These are phyloP conservation scores for Drosophila nannoptera DNA, from an alignment of 1,140 invertebrate species.

Conservation along the genomic window DNA sequence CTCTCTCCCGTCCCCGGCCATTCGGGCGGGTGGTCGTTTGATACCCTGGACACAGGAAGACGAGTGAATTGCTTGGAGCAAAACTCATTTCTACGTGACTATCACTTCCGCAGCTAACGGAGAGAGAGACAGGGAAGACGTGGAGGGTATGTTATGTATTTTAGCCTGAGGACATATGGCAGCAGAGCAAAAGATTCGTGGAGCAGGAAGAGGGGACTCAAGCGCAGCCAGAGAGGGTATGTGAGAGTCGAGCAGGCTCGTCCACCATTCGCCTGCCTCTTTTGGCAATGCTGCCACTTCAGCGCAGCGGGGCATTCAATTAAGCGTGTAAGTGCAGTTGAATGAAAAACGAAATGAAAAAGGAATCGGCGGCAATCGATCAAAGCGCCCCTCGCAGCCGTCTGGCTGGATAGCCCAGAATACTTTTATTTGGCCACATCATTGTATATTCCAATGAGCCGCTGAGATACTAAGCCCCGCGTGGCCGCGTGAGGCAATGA, in stretches of 20 bases:
- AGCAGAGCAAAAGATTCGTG: too few relatives aligned
- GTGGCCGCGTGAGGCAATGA: slow-evolving; percentile 12
- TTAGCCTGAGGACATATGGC: too few relatives aligned
- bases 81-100: too few relatives aligned
- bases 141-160: too few relatives aligned
- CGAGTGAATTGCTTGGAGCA: neutral
- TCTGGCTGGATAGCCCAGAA: slow-evolving; percentile 3
- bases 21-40: too few relatives aligned
- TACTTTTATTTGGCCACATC: slow-evolving; percentile 29
- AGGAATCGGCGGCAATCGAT: slow-evolving; percentile 22
- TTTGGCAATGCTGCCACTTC: slow-evolving; percentile 53
- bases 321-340: slow-evolving; percentile 70
- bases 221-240: neutral
- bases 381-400: slow-evolving; percentile 1
- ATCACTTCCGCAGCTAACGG: too few relatives aligned
- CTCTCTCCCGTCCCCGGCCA: too few relatives aligned
- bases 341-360: neutral
- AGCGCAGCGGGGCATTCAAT: slow-evolving; percentile 66
- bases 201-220: too few relatives aligned
- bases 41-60: slow-evolving; percentile 7
- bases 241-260: neutral
- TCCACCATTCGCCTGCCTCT: too few relatives aligned
- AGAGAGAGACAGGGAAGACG: too few relatives aligned
- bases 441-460: slow-evolving; percentile 45
- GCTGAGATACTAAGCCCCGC: slow-evolving; percentile 8